Base-by-base conservation (phyloP, 35 echinoderm and acorn worm genomes). In the Hemicentrotus pulcherrimus region DNA sequence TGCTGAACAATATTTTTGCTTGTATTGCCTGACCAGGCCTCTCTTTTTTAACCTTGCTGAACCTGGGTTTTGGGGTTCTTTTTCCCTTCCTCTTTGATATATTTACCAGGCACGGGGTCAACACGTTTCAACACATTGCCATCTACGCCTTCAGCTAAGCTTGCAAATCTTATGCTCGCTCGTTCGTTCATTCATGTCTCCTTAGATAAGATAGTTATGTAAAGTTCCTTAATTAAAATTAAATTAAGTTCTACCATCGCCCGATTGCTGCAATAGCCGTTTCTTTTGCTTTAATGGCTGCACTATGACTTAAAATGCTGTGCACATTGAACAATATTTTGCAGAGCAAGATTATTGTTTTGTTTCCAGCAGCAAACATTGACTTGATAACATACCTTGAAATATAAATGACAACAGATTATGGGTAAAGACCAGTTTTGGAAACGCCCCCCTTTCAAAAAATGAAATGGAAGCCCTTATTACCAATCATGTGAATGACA, bases 1-100 rank as follows among this genome's bases (percentile, higher is more conserved):
- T 92, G 31, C 30, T 30, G 32, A 89, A 92, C 91, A 92, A 92
- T 92, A 92, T 92, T 92, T 92, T 92, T 92, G 45, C 91, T 92
- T 92, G 48, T 46, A 32, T 92, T 55, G 91, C 91, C 91, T 55
- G 91, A 55, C 91, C 91, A 92, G 45, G 87, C 61, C 61, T 35
- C 87, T 89, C 87, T 46, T 89, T 46, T 32, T 33, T 32, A 35
- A 89, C 87, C 32, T 32, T 1, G 87, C 87, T 89, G 87, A 89
- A 89, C 87, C 45, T 35, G 32, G 0, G 1, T 1, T 28, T 86
- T 31, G 7, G 0, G 13, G 15, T 13, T 16, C 87, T 16, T 89
- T 32, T 35, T 89, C 19, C 45, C 45, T 46, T 89, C 87, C 87
- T 89, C 32, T 89, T 89, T 89, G 31, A 89, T 32, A 22, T 22